These are phyloP conservation scores for Phengaris arion DNA, from an alignment of 2,888 invertebrate genomes.

Conservation along the genomic window DNA sequence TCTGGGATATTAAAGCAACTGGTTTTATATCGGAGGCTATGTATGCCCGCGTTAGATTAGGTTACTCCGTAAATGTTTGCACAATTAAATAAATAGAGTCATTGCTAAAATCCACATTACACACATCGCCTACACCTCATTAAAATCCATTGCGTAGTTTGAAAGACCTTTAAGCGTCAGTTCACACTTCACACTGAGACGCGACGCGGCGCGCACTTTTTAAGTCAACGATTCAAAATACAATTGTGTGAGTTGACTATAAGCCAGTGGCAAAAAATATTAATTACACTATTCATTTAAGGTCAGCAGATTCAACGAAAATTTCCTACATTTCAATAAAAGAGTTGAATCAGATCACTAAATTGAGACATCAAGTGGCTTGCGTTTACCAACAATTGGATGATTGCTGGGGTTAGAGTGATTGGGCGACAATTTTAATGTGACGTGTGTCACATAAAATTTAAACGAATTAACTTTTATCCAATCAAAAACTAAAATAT, in stretches of 20 bases:
- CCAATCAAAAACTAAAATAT: not conserved
- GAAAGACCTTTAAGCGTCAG: no score
- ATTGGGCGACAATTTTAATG: constrained; percentile 36
- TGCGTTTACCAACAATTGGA: constrained; percentile 39
- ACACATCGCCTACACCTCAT: no score
- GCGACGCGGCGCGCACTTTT: no score
- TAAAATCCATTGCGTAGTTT: no score
- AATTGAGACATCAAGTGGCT: constrained; percentile 34
- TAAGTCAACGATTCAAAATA: not conserved
- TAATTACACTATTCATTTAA: not conserved
- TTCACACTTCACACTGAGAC: no score
- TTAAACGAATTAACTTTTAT: constrained; percentile 2
- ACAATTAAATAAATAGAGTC: no score
- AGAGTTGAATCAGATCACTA: constrained; percentile 37
- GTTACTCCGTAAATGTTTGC: no score
- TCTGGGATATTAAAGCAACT: not conserved
- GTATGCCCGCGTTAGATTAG: no score
- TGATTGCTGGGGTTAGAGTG: constrained; percentile 44
- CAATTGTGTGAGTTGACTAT: no score
- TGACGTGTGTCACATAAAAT: constrained; percentile 39
- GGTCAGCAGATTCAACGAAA: constrained; percentile 3
- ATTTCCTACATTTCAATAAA: constrained; percentile 5
- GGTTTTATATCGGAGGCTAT: no score
- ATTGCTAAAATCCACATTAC: no score
- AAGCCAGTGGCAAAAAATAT: no score